Evolutionary conservation across 2,888 invertebrate species (phyloP), one percentile per base, ranked within the genome.

Genomic region (Drosophila quinaria): DNA sequence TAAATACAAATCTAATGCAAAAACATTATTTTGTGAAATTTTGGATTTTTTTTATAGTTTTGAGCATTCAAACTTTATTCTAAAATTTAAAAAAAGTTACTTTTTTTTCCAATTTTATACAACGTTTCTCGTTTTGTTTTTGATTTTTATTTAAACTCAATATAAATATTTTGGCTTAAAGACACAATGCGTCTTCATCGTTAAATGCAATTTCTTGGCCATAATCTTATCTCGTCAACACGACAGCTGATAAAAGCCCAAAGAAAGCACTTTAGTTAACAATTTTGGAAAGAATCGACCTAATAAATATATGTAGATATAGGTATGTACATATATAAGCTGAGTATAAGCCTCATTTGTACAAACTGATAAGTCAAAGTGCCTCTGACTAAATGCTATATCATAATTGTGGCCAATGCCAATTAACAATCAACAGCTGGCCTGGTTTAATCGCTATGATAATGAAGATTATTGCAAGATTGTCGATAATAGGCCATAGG

Each of bases 131-230:
- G 4, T 25, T 25, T 25, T 25, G 22, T 25, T 25, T 25, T 8
- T 29, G 8, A 29, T 29, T 29, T 29, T 29, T 29, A 29, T 25
- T 25, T 29, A 29, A 29, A 13, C 13, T n/a, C 35, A 22, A 22
- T 22, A 22, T 29, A n/a, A 31, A 15, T n/a, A 15, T 47, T 17
- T 1, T 25, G 10, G 52, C n/a, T 52, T 25, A 39, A n/a, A 22
- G 11, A 4, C 41, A 17, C 11, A 33, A 9, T 58, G 58, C 58
- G 47, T 47, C 47, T 58, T 58, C 46, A 58, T 25, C 47, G 47
- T 58, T 58, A 58, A 47, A 58, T 58, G 58, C 58, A 58, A 35
- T 58, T 58, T 58, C 56, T 58, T 37, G 19, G 29, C 17, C 13
- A 17, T 47, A 47, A 58, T 58, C 58, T 58, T 9, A 58, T 58